Base-by-base conservation (phyloP, 2,888 invertebrate genomes). In the Odiellus spinosus region DNA sequence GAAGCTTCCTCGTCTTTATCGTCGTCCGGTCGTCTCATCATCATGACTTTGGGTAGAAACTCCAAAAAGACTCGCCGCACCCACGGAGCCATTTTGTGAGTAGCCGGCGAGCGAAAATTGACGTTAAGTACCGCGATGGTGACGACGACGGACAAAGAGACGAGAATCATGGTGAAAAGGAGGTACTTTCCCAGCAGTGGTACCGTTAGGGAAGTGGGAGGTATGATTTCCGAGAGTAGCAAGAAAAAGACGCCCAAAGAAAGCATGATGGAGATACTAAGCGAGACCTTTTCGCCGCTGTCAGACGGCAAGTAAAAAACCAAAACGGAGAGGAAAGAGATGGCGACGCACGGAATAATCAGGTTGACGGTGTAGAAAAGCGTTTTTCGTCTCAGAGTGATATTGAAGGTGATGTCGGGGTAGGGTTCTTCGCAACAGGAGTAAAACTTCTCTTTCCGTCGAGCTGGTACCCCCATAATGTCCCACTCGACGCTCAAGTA, bases 221-320 rank as follows among this genome's bases (percentile, higher is more conserved):
- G 96, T 67, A 98, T 96, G 69, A 96, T 95, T 79, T 90, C 88
- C 53, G 93, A 95, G 68, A 98, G 73, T 63, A 98, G 77, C 66
- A 98, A 76, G 76, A 98, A 96, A 76, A 98, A 98, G 73, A 98
- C 93, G 63, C 95, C 96, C 66, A 98, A 75, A 55, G 96, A 93
- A 62, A 98, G 86, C 61, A 98, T 80, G 71, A 98, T 93, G 60
- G 93, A 95, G 67, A 96, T 91, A 73, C 95, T 95, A 64, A 98
- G 77, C 63, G 93, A 88, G 61, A 98, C 93, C 76, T 96, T 96
- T 71, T 96, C 95, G 36, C 95, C 95, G 4, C 91, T 91, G 69
- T 96, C 96, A 21, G 91, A 91, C 0, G 95, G 95, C 53, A 96
- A 71, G 66, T 95, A 95, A 70, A 98, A 98, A 42, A 98, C 96